Evolutionary conservation across 2,797 vertebrate genomes (phyloP).

Genomic region (Anniella stebbinsi): DNA sequence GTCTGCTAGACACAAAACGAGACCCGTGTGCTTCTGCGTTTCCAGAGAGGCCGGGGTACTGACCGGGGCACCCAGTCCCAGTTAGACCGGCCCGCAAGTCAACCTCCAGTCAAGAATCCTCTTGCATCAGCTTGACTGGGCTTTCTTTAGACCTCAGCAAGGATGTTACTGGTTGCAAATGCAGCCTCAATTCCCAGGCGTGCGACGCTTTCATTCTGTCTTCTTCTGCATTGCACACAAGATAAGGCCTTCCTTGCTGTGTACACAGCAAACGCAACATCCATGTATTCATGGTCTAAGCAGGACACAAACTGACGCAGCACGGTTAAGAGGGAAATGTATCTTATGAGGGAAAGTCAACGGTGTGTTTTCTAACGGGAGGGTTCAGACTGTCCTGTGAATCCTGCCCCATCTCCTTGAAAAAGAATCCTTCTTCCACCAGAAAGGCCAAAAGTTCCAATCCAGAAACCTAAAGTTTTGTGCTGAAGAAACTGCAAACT

Average conservation of each 20-base stretch:
- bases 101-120: neutral
- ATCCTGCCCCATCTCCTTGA: too few species aligned
- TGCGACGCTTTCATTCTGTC: conserved; percentile 6
- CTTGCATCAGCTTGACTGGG: neutral
- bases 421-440: neutral
- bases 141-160: neutral
- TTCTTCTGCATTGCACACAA: neutral
- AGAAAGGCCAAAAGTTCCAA: neutral
- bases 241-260: conserved; percentile 48
- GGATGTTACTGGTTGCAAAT: neutral
- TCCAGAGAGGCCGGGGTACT: neutral
- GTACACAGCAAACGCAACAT: conserved; percentile 23
- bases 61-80: too few species aligned
- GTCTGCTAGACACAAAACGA: neutral
- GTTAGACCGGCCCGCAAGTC: neutral
- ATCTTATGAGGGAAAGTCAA: conserved; percentile 41
- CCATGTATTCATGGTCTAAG: conserved; percentile 62
- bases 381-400: neutral
- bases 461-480: neutral
- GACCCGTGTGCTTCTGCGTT: neutral
- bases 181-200: conserved; percentile 2
- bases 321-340: neutral
- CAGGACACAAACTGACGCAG: conserved; percentile 26
- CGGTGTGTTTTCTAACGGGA: rapidly evolving
- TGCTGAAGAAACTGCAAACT: neutral